phyloP scores from a whole-genome alignment of 2,888 invertebrate species.

The Cantharis rustica region DNA sequence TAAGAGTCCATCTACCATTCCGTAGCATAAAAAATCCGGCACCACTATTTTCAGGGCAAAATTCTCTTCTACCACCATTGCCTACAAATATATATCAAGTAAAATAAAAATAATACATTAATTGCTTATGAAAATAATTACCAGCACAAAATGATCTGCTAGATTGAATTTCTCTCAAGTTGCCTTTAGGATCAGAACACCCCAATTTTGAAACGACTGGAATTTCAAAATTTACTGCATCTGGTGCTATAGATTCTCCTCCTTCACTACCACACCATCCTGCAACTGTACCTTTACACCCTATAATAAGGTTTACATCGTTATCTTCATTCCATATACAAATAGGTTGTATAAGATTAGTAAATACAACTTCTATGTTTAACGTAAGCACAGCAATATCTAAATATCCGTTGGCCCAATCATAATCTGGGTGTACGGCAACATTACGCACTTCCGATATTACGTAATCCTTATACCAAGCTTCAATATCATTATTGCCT shows the following conservation, averaged over 20 bases:
- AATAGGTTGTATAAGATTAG: slow-evolving; percentile 63
- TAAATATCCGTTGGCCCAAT: slow-evolving; percentile 60
- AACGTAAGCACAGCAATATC: slow-evolving; percentile 64
- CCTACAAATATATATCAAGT: slow-evolving; percentile 49
- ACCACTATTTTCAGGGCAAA: slow-evolving; percentile 65
- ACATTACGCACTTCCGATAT: slow-evolving; percentile 54
- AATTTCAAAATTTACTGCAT: slow-evolving; percentile 57
- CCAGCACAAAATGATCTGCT: slow-evolving; percentile 67
- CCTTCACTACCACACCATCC: slow-evolving; percentile 64
- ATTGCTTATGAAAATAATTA: slow-evolving; percentile 35
- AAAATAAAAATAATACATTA: background rate
- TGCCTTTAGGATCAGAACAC: slow-evolving; percentile 59
- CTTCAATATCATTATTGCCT: slow-evolving; percentile 43
- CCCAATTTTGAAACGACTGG: background rate
- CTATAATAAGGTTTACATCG: slow-evolving; percentile 49
- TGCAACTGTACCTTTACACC: slow-evolving; percentile 58
- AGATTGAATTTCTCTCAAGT: slow-evolving; percentile 48
- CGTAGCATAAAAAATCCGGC: slow-evolving; percentile 59
- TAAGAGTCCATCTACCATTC: slow-evolving; percentile 56
- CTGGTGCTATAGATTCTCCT: slow-evolving; percentile 54
- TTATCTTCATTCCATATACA: slow-evolving; percentile 65
- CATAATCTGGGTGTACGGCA: slow-evolving; percentile 62
- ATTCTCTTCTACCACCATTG: slow-evolving; percentile 57
- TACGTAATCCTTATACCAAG: slow-evolving; percentile 41
- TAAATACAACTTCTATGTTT: slow-evolving; percentile 57